Evolutionary conservation across 2,888 invertebrate genomes (phyloP), one percentile per base, ranked within the genome.

Genomic region (Eilema sororculum): DNA sequence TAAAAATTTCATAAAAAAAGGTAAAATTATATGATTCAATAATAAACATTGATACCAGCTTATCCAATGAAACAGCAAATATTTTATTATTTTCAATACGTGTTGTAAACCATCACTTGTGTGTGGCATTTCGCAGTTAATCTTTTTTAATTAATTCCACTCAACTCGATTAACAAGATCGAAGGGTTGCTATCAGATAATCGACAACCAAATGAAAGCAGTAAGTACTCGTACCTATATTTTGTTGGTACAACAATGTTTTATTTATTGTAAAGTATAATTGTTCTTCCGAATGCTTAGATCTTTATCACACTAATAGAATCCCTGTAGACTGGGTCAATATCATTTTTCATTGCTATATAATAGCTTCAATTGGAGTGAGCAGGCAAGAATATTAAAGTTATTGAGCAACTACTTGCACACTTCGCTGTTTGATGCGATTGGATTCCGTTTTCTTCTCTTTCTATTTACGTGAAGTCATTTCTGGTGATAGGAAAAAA

Each of bases 81-180:
- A 12, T 37, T 37, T 37, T 37, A 37, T 16, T 46, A 20, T 46
- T 46, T 46, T 46, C 46, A 46, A 46, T 20, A 46, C 46, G 46
- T 46, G 20, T 13, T 13, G 6, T 25, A 24, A n/a, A 22, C 3
- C 22, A 37, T 33, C 22, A 33, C 6, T 37, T 61, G 5, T 33
- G 22, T 22, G 30, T 22, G 8, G 22, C 22, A 33, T 22, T 61
- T 22, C 78, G 78, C 73, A 77, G 85, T 78, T 86, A 85, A 86
- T 87, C 87, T 87, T 88, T 88, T 88, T 87, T 85, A 89, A 88
- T 89, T 86, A 87, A 87, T 88, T 88, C 85, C 84, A 86, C 83
- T 84, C 85, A 83, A 75, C 80, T 87, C 85, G 85, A 86, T 88
- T 88, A 90, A 88, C 87, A 85, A 85, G 86, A 89, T 89, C 85